Evolutionary conservation across 2,113 vertebrate species (phyloP).

Genomic region (Phasianus colchicus): DNA sequence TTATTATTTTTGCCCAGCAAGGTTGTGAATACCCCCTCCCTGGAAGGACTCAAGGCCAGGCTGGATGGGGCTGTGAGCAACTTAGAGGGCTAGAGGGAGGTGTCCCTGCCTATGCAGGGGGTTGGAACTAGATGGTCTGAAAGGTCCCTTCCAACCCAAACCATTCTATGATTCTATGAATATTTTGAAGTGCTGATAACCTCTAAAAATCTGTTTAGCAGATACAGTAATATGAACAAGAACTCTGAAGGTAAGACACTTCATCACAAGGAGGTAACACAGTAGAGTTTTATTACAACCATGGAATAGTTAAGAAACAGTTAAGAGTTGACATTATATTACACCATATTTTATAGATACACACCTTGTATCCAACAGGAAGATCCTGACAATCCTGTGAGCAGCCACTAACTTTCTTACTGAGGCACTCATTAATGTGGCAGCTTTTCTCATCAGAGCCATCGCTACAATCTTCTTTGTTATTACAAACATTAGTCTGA

Average conservation of each 20-base stretch:
- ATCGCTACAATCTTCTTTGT: conserved; percentile 92
- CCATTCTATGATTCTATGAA: no score
- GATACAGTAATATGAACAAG: not conserved
- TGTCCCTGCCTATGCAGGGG: no score
- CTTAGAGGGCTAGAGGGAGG: no score
- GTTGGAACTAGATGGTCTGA: no score
- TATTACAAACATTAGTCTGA: conserved; percentile 86
- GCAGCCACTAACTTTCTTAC: conserved; percentile 93
- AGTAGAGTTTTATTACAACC: not conserved
- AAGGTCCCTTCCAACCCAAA: no score
- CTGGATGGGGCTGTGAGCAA: no score
- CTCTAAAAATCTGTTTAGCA: not conserved
- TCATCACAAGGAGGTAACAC: not conserved
- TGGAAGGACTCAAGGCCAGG: no score
- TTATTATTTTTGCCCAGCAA: not conserved
- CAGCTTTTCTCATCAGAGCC: conserved; percentile 95
- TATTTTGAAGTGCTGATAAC: not conserved
- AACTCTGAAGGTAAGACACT: not conserved
- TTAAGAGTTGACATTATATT: not conserved
- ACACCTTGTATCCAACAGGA: conserved; percentile 94
- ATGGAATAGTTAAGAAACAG: not conserved
- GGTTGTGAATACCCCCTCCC: no score
- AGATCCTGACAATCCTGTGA: conserved; percentile 97
- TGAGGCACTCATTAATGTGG: conserved; percentile 94
- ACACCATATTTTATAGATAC: conserved; percentile 28